phyloP scores from a whole-genome alignment of 2,797 vertebrate species.

The Chloroceryle inda region DNA sequence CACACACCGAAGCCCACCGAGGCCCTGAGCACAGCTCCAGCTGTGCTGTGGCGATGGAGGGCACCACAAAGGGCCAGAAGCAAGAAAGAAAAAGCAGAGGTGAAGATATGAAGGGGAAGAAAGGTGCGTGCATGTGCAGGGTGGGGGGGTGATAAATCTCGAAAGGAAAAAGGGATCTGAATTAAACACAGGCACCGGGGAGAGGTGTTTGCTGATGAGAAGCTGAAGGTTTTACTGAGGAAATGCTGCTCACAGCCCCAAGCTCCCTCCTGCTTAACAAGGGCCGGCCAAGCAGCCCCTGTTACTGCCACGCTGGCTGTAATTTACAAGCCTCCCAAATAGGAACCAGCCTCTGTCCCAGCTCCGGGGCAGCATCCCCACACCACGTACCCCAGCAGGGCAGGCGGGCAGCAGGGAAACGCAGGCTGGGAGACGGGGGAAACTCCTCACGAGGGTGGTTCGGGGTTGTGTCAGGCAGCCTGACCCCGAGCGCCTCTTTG shows the following conservation, averaged over 20 bases:
- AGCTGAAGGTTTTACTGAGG: conserved; percentile 80
- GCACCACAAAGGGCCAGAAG: background rate
- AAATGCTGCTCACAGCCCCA: conserved; percentile 68
- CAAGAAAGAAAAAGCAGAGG: background rate
- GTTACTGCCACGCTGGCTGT: conserved; percentile 62
- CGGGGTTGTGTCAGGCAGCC: fast-evolving
- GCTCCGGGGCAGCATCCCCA: background rate
- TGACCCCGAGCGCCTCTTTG: fast-evolving
- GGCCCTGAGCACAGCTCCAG: background rate
- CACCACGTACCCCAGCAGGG: background rate
- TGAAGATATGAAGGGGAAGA: background rate
- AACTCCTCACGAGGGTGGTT: fast-evolving
- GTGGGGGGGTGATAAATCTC: background rate
- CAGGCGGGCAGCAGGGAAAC: background rate
- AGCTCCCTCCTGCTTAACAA: conserved; percentile 78
- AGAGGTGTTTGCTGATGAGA: conserved; percentile 77
- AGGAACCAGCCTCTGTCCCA: conserved; percentile 57
- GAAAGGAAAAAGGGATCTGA: background rate
- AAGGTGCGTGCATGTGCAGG: fast-evolving
- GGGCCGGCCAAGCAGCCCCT: conserved; percentile 54
- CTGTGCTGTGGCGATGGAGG: fast-evolving
- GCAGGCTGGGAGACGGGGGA: background rate
- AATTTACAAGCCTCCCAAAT: conserved; percentile 77
- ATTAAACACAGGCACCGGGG: background rate
- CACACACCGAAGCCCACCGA: background rate